Percentiles rank a stretch among this genome's conserved stretches.
Evolutionary conservation across 2,888 invertebrate species (phyloP).

Genomic region (Limnephilus auricula): DNA sequence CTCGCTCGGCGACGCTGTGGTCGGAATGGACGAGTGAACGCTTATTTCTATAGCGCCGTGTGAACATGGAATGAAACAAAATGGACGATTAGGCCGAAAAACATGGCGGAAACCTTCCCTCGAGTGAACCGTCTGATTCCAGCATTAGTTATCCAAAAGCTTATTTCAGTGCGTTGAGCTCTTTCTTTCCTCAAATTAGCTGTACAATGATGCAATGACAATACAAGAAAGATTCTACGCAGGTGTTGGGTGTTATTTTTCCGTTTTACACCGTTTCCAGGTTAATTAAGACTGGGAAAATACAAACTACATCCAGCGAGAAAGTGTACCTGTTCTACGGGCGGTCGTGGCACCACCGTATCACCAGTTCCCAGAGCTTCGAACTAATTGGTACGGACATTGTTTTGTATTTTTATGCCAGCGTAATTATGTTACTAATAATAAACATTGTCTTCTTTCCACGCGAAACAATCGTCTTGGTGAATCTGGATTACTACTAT

Average conservation of each 20-base stretch:
- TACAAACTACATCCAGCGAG: conserved; percentile 54
- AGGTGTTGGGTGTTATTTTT: not conserved
- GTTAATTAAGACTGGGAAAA: conserved; percentile 44
- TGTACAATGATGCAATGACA: not conserved
- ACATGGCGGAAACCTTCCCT: no score
- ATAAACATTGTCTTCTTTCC: conserved; percentile 31
- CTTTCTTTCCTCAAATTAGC: no score
- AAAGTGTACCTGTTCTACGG: conserved; percentile 57
- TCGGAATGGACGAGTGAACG: no score
- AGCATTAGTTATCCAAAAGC: no score
- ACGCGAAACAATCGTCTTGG: not conserved
- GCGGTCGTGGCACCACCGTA: conserved; percentile 20
- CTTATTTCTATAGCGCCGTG: no score
- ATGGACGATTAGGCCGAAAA: no score
- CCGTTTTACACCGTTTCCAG: conserved; percentile 22
- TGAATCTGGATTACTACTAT: not conserved
- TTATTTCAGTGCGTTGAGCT: no score
- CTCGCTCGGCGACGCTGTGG: no score
- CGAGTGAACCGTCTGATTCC: no score
- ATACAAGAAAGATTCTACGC: not conserved
- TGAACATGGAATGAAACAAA: no score
- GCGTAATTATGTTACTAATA: conserved; percentile 34
- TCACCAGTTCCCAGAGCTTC: conserved; percentile 58
- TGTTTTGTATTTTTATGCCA: conserved; percentile 51
- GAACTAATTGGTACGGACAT: conserved; percentile 55